These are phyloP conservation scores for Gambelia wislizenii DNA, from an alignment of 2,797 vertebrate genomes.

Conservation along the genomic window DNA sequence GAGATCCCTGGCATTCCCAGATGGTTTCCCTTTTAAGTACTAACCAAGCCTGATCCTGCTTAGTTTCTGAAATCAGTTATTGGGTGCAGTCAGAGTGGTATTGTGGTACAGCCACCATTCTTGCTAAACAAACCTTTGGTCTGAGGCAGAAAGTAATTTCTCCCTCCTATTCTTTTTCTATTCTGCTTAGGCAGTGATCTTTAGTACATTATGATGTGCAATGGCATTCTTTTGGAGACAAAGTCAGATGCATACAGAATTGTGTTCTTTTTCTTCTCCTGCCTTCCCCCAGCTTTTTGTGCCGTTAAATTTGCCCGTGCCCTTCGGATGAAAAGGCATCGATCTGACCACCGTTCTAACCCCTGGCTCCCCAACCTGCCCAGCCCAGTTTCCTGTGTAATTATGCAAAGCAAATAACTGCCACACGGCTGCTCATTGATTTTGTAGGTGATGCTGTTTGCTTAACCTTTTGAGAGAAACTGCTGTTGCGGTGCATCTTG, in stretches of 20 bases:
- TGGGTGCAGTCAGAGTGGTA: too few species aligned
- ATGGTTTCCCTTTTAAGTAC: too few species aligned
- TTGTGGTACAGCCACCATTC: neutral
- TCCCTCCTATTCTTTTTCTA: neutral
- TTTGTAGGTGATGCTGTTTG: conserved; percentile 79
- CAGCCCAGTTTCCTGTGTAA: conserved; percentile 61
- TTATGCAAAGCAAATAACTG: conserved; percentile 78
- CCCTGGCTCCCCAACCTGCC: conserved; percentile 27
- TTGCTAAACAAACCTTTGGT: neutral
- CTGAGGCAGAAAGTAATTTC: too few species aligned
- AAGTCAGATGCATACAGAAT: neutral
- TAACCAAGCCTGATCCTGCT: too few species aligned
- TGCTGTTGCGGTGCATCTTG: conserved; percentile 26
- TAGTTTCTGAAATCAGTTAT: too few species aligned
- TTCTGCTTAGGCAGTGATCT: neutral
- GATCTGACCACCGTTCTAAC: neutral
- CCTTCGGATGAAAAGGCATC: conserved; percentile 11
- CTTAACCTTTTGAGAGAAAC: conserved; percentile 80
- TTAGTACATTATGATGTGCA: neutral
- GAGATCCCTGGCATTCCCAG: too few species aligned
- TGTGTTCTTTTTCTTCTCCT: neutral
- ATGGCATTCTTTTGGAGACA: neutral
- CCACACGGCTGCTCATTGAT: conserved; percentile 73
- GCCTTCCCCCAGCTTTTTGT: neutral
- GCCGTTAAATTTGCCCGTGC: conserved; percentile 2